Percentiles rank a stretch among this genome's conserved stretches.
Evolutionary conservation across 1,140 invertebrate genomes (phyloP).

Genomic region (Phymorhynchus buccinoides): DNA sequence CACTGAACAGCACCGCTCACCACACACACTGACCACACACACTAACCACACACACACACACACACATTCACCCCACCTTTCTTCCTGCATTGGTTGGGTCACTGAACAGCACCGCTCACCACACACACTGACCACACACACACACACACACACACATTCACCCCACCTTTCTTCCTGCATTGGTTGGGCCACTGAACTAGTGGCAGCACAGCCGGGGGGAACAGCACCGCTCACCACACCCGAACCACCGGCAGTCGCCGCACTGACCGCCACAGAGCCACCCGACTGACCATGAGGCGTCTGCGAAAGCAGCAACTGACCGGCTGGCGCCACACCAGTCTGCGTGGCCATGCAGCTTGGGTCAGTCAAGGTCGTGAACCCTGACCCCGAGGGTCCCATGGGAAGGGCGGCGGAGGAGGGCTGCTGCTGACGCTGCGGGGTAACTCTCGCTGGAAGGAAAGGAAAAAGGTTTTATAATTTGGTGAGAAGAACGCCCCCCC

Average conservation of each 20-base stretch:
- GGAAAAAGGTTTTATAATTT: too few relatives aligned
- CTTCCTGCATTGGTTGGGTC: too few relatives aligned
- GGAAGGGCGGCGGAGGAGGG: not conserved
- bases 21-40: too few relatives aligned
- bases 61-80: too few relatives aligned
- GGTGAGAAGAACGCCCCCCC: too few relatives aligned
- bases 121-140: too few relatives aligned
- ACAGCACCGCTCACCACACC: not conserved
- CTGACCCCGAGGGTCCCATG: slow-evolving; percentile 18
- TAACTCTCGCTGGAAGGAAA: slow-evolving; percentile 47
- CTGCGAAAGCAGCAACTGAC: slow-evolving; percentile 42
- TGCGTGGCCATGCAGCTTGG: slow-evolving; percentile 22
- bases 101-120: too few relatives aligned
- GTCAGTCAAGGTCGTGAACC: slow-evolving; percentile 19
- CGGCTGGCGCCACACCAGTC: slow-evolving; percentile 1
- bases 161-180: slow-evolving; percentile 26
- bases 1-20: too few relatives aligned
- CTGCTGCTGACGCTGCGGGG: slow-evolving; percentile 42
- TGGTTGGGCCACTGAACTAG: too few relatives aligned
- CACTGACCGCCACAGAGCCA: slow-evolving; percentile 8
- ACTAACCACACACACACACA: too few relatives aligned
- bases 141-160: too few relatives aligned
- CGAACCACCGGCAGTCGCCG: not conserved
- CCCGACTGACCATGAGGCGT: slow-evolving; percentile 25
- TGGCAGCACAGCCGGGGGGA: slow-evolving; percentile 22